phyloP scores from a whole-genome alignment of 2,797 vertebrate species.

The Eupleurogrammus muticus region DNA sequence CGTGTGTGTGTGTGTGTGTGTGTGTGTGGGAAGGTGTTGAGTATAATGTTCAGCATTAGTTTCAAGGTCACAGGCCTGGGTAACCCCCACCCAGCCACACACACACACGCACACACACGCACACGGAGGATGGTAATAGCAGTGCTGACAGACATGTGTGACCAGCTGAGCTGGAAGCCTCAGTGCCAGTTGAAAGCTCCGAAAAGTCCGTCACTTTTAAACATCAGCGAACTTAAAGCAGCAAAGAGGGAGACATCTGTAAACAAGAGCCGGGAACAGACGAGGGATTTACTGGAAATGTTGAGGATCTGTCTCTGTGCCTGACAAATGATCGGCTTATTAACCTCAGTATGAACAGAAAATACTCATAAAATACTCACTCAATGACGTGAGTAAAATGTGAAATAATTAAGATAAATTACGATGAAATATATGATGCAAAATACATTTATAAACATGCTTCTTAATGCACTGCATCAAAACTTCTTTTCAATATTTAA shows the following conservation, averaged over 20 bases:
- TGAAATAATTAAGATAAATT: neutral
- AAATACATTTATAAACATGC: neutral
- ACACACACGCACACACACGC: conserved; percentile 61
- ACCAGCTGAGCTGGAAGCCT: conserved; percentile 89
- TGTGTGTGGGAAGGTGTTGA: conserved; percentile 72
- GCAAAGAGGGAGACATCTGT: conserved; percentile 75
- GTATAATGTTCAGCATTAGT: conserved; percentile 84
- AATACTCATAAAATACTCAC: neutral
- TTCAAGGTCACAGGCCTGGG: conserved; percentile 88
- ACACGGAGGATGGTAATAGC: conserved; percentile 94
- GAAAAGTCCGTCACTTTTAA: conserved; percentile 75
- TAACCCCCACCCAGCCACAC: conserved; percentile 65
- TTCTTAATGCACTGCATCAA: neutral
- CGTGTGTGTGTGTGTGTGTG: conserved; percentile 52
- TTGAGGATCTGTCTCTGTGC: conserved; percentile 28
- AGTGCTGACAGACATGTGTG: conserved; percentile 93
- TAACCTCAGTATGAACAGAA: neutral
- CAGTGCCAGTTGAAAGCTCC: conserved; percentile 72
- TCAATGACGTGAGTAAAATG: neutral
- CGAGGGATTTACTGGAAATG: conserved; percentile 66
- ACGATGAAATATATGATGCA: neutral
- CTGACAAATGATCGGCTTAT: conserved; percentile 54
- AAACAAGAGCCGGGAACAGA: conserved; percentile 68
- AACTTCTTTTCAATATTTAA: neutral
- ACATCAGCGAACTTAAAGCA: conserved; percentile 62